Evolutionary conservation across 2,888 invertebrate genomes (phyloP).

Genomic region (Adelphocoris suturalis): DNA sequence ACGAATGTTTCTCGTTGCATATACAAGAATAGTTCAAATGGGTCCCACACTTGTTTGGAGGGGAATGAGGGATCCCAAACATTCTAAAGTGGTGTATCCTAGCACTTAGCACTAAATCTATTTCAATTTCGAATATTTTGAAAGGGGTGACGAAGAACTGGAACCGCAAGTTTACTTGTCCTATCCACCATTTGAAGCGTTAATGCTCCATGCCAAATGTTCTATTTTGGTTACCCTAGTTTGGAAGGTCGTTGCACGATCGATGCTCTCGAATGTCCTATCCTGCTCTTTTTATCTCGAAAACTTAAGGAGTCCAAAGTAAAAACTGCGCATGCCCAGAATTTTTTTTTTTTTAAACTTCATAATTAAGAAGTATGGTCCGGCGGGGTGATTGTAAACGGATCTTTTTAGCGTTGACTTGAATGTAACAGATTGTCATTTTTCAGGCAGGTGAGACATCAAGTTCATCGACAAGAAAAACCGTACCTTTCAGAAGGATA

Average conservation of each 20-base stretch:
- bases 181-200: no score
- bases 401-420: no score
- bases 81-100: neutral
- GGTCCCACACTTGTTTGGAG: neutral
- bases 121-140: neutral
- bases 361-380: no score
- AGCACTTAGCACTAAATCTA: neutral
- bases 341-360: neutral
- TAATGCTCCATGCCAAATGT: no score
- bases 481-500: no score
- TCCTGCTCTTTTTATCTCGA: neutral
- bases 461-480: no score
- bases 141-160: neutral
- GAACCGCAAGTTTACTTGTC: conserved; percentile 1
- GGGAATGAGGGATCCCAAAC: neutral
- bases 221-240: no score
- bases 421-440: no score
- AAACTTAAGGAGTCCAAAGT: neutral
- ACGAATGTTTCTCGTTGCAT: no score
- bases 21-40: neutral
- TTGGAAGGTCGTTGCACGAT: neutral
- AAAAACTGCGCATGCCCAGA: neutral
- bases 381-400: no score
- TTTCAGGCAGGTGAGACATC: no score
- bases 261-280: neutral